Base-by-base conservation (phyloP, 2,113 vertebrate genomes). In the Ptyas mucosa region DNA sequence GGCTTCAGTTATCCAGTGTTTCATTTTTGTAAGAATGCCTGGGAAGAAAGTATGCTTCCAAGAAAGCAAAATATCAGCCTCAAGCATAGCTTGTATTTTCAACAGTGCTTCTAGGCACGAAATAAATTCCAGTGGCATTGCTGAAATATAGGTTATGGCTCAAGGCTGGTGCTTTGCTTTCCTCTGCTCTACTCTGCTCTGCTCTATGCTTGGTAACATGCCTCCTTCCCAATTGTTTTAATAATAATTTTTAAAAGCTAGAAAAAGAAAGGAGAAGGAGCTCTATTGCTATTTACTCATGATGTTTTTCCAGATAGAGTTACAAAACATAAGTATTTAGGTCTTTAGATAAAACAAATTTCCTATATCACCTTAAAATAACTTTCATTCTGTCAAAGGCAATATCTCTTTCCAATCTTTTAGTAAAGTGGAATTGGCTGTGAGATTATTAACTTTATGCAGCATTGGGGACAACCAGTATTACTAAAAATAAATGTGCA, bases 401-500 rank as follows among this genome's bases (percentile, higher is more conserved):
- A 93, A 11, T 89, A 88, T 91, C 94, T 94, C 93, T 54, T 93
- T 89, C 85, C 55, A 87, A 93, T 93, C 57, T 90, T 94, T 43
- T 55, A 88, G n/a, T 69, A 91, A 88, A 94, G 57, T 93, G 94
- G 49, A 93, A 95, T 9, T 46, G 61, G 23, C 39, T 21, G 23
- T 90, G 90, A 85, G 90, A 61, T 94, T 91, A 92, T 87, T 95
- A 94, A 58, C 88, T 54, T 93, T 85, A 18, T 6, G 20, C 3
- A 94, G 95, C 55, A 91, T 3, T 3, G 91, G 89, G 81, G 94
- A 29, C n/a, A 93, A 95, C 94, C 93, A 55, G 43, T 93, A 92
- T 92, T 96, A 96, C 88, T 89, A 88, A 96, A 93, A 94, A 93
- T 94, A 95, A 86, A n/a, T 2, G 0, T 64, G 24, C 55, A 88